Evolutionary conservation across 2,113 vertebrate species (phyloP).

Genomic region (Zapornia atra): DNA sequence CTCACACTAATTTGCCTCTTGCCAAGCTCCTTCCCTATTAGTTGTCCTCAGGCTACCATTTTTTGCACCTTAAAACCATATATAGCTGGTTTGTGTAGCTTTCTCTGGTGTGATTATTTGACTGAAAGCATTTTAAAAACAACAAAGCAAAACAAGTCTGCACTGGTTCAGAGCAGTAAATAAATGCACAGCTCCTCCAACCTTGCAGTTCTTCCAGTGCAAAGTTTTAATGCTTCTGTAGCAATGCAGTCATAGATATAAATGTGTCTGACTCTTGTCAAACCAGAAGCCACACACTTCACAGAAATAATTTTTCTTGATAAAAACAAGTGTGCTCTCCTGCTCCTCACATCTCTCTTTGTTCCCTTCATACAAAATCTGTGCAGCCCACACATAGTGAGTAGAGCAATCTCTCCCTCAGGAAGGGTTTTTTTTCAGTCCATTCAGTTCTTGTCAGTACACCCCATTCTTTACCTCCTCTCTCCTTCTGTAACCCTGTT

Average conservation of each 20-base stretch:
- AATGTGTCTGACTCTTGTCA: neutral
- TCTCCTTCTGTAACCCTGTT: neutral
- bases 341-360: neutral
- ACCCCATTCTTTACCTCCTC: neutral
- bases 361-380: neutral
- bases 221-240: neutral
- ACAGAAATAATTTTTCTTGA: neutral
- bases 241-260: neutral
- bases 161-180: neutral
- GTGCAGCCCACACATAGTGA: neutral
- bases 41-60: neutral
- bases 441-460: neutral
- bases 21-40: neutral
- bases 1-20: neutral
- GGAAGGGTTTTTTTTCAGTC: neutral
- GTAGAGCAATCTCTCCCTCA: neutral
- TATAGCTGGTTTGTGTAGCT: neutral
- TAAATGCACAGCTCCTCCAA: neutral
- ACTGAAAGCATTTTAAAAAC: neutral
- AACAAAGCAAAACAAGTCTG: neutral
- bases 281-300: neutral
- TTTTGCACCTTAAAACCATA: neutral
- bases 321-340: neutral
- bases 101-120: neutral
- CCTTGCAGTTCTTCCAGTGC: neutral